phyloP scores from a whole-genome alignment of 2,888 invertebrate genomes.

The Physocephala rufipes region DNA sequence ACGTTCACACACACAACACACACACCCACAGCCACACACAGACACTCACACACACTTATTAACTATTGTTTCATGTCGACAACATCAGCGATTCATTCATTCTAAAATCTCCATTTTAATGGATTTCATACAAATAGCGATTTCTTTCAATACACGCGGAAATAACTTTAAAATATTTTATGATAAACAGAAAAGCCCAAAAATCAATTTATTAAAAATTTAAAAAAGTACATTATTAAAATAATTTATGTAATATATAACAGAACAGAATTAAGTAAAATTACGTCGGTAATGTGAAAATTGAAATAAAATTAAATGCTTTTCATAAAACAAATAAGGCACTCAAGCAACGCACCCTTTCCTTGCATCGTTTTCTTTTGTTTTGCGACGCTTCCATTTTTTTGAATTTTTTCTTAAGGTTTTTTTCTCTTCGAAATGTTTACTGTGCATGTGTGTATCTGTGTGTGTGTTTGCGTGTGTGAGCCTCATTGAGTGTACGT shows the following conservation, averaged over 20 bases:
- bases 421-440: neutral
- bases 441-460: too few species aligned
- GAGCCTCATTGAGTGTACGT: neutral
- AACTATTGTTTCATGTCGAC: slow-evolving; percentile 7
- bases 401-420: neutral
- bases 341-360: neutral
- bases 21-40: neutral
- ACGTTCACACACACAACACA: neutral
- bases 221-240: neutral
- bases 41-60: neutral
- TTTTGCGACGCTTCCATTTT: neutral
- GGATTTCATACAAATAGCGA: too few species aligned
- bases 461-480: neutral
- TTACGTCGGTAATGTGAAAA: slow-evolving; percentile 14
- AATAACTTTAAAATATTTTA: too few species aligned
- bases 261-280: slow-evolving; percentile 8
- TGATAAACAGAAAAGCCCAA: neutral
- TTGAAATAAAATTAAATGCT: slow-evolving; percentile 32
- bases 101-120: too few species aligned
- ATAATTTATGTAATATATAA: neutral
- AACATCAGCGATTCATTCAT: neutral
- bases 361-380: neutral
- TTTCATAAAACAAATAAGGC: slow-evolving; percentile 31
- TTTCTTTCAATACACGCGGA: too few species aligned
- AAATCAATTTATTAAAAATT: neutral